phyloP scores from a whole-genome alignment of 2,797 vertebrate species.

The Erithacus rubecula region DNA sequence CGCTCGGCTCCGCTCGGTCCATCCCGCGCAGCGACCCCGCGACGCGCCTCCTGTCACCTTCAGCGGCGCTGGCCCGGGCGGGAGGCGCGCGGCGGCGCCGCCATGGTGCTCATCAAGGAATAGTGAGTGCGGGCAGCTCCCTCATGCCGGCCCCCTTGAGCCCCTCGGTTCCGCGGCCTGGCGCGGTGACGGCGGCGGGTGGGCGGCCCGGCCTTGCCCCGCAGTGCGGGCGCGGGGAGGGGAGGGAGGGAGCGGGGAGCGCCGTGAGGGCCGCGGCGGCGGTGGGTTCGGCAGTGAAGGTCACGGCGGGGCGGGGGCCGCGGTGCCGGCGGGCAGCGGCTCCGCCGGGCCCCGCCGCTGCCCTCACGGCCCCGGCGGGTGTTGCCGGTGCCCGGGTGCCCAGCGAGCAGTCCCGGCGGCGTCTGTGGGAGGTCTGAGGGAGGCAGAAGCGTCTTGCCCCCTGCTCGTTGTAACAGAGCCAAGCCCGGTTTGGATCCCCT shows the following conservation, averaged over 20 bases:
- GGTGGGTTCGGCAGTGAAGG: constrained; percentile 16
- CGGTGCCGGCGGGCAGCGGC: not conserved
- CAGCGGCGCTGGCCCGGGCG: constrained; percentile 40
- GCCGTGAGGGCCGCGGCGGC: constrained; percentile 6
- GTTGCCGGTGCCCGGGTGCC: not conserved
- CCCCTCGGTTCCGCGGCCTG: not conserved
- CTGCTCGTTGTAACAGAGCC: not conserved
- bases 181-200: not conserved
- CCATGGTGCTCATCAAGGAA: constrained; percentile 81
- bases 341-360: not conserved
- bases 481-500: not conserved
- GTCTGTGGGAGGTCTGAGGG: not conserved
- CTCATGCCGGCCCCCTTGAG: not conserved
- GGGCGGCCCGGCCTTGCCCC: not conserved
- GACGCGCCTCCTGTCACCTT: constrained; percentile 24
- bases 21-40: constrained; percentile 28
- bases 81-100: constrained; percentile 34
- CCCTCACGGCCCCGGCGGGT: not conserved
- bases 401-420: not conserved
- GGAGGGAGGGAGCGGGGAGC: not conserved
- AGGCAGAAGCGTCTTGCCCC: not conserved
- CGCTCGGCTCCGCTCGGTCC: not conserved
- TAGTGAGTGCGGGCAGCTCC: constrained; percentile 70
- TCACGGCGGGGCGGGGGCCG: not conserved
- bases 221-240: not conserved